Evolutionary conservation across 2,797 vertebrate species (phyloP).

Genomic region (Amblyraja radiata): DNA sequence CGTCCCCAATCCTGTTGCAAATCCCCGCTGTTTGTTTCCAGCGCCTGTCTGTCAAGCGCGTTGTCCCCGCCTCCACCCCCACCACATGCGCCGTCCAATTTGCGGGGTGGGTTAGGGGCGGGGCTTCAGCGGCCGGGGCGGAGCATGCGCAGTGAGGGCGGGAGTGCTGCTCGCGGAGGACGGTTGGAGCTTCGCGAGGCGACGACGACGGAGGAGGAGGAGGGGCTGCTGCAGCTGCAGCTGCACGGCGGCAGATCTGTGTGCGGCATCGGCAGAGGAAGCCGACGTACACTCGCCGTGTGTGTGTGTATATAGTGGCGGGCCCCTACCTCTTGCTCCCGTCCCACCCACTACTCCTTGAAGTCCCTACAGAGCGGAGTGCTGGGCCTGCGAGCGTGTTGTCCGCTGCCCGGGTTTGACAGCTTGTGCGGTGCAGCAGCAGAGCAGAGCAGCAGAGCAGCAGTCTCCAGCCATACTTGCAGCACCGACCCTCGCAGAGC

Average conservation of each 20-base stretch:
- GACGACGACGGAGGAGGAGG: not conserved
- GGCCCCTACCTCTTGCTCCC: not conserved
- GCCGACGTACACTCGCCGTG: not conserved
- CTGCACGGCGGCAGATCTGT: too few species aligned
- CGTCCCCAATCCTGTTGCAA: not conserved
- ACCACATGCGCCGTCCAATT: not conserved
- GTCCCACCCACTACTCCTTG: not conserved
- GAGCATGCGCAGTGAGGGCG: not conserved
- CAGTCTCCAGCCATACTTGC: not conserved
- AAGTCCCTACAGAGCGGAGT: not conserved
- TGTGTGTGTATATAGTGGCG: not conserved
- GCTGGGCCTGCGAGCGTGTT: not conserved
- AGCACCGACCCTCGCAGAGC: not conserved
- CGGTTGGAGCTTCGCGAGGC: not conserved
- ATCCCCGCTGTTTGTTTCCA: not conserved
- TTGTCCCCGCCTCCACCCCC: not conserved
- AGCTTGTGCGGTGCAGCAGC: not conserved
- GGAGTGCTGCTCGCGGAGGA: not conserved
- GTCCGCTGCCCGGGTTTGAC: not conserved
- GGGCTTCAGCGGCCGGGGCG: not conserved
- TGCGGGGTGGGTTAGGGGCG: not conserved
- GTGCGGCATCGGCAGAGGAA: too few species aligned
- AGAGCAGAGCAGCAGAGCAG: too few species aligned
- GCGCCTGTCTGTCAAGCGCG: not conserved
- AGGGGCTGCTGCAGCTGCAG: not conserved